Evolutionary conservation across 53 echinoderm and acorn worm genomes (phyloP).

Genomic region (Hippasteria phrygiana): DNA sequence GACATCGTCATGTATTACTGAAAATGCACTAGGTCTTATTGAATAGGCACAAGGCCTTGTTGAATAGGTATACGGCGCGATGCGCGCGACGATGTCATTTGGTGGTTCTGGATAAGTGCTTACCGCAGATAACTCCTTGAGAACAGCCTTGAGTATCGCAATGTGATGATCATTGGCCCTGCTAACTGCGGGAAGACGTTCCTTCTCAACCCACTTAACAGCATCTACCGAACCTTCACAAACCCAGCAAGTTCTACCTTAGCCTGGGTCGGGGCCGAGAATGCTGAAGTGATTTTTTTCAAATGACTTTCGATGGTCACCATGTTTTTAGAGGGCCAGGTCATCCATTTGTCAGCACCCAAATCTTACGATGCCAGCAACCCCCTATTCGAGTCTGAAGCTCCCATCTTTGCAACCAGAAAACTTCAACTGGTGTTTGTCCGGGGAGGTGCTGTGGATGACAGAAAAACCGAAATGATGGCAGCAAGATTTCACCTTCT

Average conservation of each 20-base stretch:
- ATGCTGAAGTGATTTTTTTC: constrained; percentile 42
- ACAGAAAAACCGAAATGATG: constrained; percentile 56
- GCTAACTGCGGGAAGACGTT: constrained; percentile 5
- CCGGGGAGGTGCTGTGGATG: constrained; percentile 14
- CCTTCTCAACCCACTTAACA: not conserved
- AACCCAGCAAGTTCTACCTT: not conserved
- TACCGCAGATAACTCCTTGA: not conserved
- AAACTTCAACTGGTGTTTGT: constrained; percentile 8
- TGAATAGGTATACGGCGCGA: too few species aligned
- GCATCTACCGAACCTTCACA: not conserved
- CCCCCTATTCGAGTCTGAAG: not conserved
- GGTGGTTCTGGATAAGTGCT: too few species aligned
- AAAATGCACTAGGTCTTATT: too few species aligned
- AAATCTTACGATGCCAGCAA: not conserved
- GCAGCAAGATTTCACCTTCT: not conserved
- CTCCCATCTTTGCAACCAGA: constrained; percentile 2
- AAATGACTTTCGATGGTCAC: constrained; percentile 56
- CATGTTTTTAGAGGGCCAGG: constrained; percentile 45
- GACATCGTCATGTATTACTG: too few species aligned
- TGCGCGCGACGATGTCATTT: too few species aligned
- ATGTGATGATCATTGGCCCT: constrained; percentile 20
- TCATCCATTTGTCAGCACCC: constrained; percentile 51
- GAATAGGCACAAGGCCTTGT: too few species aligned
- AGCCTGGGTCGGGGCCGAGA: not conserved
- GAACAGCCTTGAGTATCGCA: not conserved